These are phyloP conservation scores for Etheostoma perlongum DNA, from an alignment of 2,797 vertebrate species.

Conservation along the genomic window DNA sequence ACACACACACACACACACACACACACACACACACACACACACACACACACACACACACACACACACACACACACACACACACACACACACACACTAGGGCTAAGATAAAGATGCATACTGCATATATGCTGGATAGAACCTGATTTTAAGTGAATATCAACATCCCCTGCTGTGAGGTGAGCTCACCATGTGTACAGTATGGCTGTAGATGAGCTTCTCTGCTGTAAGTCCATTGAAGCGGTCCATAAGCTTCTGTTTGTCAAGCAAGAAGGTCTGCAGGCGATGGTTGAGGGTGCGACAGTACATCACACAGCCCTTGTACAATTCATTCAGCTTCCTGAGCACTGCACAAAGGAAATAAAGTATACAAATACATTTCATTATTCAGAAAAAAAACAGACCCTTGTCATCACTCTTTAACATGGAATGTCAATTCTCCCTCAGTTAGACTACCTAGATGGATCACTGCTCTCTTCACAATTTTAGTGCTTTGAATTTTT, in stretches of 20 bases:
- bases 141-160: constrained; percentile 8
- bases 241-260: constrained; percentile 97
- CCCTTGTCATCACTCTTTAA: not conserved
- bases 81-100: constrained; percentile 13
- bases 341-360: constrained; percentile 85
- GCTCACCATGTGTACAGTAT: constrained; percentile 93
- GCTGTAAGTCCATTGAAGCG: constrained; percentile 93
- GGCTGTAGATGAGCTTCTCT: constrained; percentile 95
- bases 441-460: not conserved
- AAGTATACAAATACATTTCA: constrained; percentile 15
- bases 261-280: constrained; percentile 93
- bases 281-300: constrained; percentile 92
- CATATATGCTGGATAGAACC: not conserved
- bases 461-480: not conserved
- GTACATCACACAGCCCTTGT: constrained; percentile 92
- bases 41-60: constrained; percentile 22
- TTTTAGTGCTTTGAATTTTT: not conserved
- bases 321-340: constrained; percentile 92
- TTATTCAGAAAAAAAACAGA: not conserved
- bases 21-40: constrained; percentile 22
- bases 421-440: not conserved
- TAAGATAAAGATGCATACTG: not conserved
- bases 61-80: constrained; percentile 19
- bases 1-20: constrained; percentile 26
- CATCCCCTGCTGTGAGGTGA: not conserved